Evolutionary conservation across 2,797 vertebrate species (phyloP).

Genomic region (Cottoperca gobio): DNA sequence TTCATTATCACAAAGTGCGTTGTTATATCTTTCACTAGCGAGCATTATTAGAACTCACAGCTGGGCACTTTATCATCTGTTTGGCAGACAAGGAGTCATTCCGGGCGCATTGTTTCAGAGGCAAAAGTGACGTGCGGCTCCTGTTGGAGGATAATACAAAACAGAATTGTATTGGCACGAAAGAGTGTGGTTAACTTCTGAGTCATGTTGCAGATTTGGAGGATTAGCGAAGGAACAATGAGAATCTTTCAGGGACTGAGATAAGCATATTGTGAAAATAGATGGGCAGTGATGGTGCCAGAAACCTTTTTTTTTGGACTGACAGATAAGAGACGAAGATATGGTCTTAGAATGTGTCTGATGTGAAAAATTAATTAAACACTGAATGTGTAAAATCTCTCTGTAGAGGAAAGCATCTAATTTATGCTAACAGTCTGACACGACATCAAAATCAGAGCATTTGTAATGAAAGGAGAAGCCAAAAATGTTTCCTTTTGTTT

Average conservation of each 20-base stretch:
- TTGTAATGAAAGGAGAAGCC: constrained; percentile 46
- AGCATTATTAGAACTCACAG: constrained; percentile 76
- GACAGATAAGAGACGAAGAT: constrained; percentile 66
- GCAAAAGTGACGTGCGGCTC: constrained; percentile 57
- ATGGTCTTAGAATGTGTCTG: constrained; percentile 53
- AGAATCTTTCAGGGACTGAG: constrained; percentile 79
- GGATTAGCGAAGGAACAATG: constrained; percentile 83
- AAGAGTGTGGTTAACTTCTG: constrained; percentile 77
- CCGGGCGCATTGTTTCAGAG: constrained; percentile 70
- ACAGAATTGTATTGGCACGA: constrained; percentile 72
- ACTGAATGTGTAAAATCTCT: constrained; percentile 45
- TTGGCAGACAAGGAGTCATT: constrained; percentile 75
- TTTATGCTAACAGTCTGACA: constrained; percentile 55
- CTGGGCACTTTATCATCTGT: constrained; percentile 76
- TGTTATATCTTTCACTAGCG: constrained; percentile 59
- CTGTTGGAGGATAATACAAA: constrained; percentile 69
- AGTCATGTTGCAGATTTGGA: constrained; percentile 83
- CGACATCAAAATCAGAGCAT: constrained; percentile 42
- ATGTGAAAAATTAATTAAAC: constrained; percentile 75
- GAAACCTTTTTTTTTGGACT: constrained; percentile 56
- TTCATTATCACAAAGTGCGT: constrained; percentile 59
- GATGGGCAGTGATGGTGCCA: constrained; percentile 66
- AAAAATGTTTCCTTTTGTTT: constrained; percentile 4
- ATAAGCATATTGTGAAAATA: constrained; percentile 83
- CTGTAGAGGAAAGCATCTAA: constrained; percentile 50